Conservation (phyloP, 2,797 vertebrate species). For the Semotilus atromaculatus region DNA sequence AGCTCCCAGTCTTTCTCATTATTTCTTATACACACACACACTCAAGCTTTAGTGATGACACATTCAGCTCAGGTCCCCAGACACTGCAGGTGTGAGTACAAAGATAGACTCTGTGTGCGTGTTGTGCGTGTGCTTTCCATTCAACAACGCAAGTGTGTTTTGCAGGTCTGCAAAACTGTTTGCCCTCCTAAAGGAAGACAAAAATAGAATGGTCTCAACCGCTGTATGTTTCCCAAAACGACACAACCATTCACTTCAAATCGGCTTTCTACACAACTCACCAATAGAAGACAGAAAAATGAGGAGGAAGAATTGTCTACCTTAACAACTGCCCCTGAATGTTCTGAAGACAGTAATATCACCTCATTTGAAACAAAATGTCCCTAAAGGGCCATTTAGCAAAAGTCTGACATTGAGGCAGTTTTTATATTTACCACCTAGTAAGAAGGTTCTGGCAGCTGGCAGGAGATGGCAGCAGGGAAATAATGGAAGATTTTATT, state of each 20-base stretch:
- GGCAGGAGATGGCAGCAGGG: slow-evolving; percentile 26
- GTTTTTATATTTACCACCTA: slow-evolving; percentile 45
- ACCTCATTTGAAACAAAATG: slow-evolving; percentile 40
- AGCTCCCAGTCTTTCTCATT: not conserved
- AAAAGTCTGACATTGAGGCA: slow-evolving; percentile 26
- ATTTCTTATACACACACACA: slow-evolving; percentile 6
- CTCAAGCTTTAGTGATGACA: slow-evolving; percentile 38
- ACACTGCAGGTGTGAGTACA: slow-evolving; percentile 54
- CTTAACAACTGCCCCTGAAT: slow-evolving; percentile 22
- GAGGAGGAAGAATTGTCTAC: slow-evolving; percentile 8
- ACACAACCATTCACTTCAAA: not conserved
- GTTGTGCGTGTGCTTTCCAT: slow-evolving; percentile 33
- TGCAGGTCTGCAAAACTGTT: slow-evolving; percentile 38
- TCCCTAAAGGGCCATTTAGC: slow-evolving; percentile 42
- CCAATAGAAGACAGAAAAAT: not conserved
- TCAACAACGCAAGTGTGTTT: slow-evolving; percentile 23
- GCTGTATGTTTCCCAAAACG: not conserved
- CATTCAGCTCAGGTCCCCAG: slow-evolving; percentile 49
- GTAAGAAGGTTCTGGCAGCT: slow-evolving; percentile 42
- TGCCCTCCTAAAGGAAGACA: not conserved
- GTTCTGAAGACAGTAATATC: slow-evolving; percentile 17
- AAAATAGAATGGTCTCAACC: not conserved
- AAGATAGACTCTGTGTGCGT: slow-evolving; percentile 28
- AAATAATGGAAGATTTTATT: slow-evolving; percentile 43
- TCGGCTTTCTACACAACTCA: not conserved